These are phyloP conservation scores for Urechis unicinctus DNA, from an alignment of 2,888 invertebrate species.

Conservation along the genomic window DNA sequence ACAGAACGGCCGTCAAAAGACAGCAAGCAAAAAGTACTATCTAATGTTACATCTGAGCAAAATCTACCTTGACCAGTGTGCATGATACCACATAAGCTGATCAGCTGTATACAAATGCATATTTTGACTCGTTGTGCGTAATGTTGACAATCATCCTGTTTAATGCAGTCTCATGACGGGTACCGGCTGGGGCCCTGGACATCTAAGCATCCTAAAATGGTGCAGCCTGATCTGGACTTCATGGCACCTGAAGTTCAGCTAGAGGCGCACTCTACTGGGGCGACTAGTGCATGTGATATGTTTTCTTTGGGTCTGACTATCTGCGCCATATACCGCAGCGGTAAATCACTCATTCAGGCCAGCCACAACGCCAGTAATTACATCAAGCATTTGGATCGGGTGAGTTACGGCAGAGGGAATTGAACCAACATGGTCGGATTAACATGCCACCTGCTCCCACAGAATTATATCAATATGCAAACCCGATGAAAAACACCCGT, in stretches of 20 bases:
- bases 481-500: no score
- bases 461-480: not conserved
- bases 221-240: constrained; percentile 91
- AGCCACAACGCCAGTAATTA: constrained; percentile 84
- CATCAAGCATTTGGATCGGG: constrained; percentile 82
- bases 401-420: no score
- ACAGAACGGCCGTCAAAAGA: constrained; percentile 61
- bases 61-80: constrained; percentile 33
- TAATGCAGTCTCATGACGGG: constrained; percentile 61
- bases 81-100: not conserved
- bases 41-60: no score
- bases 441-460: not conserved
- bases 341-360: constrained; percentile 81
- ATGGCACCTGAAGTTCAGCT: constrained; percentile 89
- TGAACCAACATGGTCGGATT: not conserved
- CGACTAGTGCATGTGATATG: constrained; percentile 85
- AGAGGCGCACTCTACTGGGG: constrained; percentile 45
- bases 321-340: constrained; percentile 85
- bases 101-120: no score
- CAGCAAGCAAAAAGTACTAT: no score
- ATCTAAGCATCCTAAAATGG: constrained; percentile 80
- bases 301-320: constrained; percentile 92
- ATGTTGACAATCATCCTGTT: not conserved
- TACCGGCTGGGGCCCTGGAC: constrained; percentile 83
- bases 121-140: no score